A percentile compares a stretch with the other conserved stretches of the same genome.
Conservation (phyloP, 2,888 invertebrate species). For the Chironomus riparius region DNA sequence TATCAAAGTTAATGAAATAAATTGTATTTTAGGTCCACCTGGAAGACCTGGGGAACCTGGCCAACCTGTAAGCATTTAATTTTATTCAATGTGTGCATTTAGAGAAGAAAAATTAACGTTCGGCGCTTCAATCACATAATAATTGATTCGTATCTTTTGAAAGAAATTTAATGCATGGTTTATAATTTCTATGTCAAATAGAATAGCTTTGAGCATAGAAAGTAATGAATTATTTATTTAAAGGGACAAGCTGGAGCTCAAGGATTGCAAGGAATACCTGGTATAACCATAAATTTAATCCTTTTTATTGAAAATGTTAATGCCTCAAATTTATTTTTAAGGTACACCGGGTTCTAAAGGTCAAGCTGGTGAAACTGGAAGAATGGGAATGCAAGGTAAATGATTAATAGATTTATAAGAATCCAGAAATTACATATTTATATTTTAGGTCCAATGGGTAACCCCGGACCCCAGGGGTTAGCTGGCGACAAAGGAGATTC, state of each 20-base stretch:
- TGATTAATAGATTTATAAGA: neutral
- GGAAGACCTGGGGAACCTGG: slow-evolving; percentile 53
- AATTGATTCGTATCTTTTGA: no score
- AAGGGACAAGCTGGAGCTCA: slow-evolving; percentile 47
- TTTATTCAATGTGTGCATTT: no score
- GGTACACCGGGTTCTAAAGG: slow-evolving; percentile 71
- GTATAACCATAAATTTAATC: slow-evolving; percentile 36
- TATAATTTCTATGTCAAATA: no score
- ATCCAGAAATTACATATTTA: neutral
- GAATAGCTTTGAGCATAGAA: no score
- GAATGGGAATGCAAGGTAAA: slow-evolving; percentile 65
- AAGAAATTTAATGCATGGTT: no score
- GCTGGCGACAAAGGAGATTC: slow-evolving; percentile 60
- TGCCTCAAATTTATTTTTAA: slow-evolving; percentile 33
- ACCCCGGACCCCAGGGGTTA: slow-evolving; percentile 59
- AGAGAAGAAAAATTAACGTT: no score
- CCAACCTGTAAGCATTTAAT: slow-evolving; percentile 52
- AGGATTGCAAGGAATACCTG: neutral
- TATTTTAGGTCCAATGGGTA: slow-evolving; percentile 54
- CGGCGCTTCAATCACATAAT: no score
- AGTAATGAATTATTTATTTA: no score
- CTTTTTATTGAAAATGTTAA: no score
- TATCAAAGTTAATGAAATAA: neutral
- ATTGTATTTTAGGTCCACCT: slow-evolving; percentile 42
- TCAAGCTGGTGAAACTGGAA: slow-evolving; percentile 63